Evolutionary conservation across 2,888 invertebrate genomes (phyloP).

Genomic region (Eupithecia centaureata): DNA sequence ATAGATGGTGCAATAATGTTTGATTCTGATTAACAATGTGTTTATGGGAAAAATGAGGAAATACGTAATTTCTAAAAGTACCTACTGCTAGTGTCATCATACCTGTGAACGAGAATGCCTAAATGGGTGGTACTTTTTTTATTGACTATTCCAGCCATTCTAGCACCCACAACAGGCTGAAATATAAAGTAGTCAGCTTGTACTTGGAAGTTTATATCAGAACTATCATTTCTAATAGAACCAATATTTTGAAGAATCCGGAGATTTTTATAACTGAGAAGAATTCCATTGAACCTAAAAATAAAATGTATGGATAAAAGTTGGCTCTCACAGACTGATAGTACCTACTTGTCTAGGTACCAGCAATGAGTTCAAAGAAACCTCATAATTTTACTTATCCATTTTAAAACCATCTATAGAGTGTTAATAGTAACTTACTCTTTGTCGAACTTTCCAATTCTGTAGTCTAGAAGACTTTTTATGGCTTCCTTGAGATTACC

Average conservation of each 20-base stretch:
- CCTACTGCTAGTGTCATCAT: slow-evolving; percentile 30
- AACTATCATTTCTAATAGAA: slow-evolving; percentile 85
- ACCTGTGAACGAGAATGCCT: slow-evolving; percentile 87
- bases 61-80: neutral
- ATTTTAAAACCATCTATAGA: neutral
- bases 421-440: slow-evolving; percentile 72
- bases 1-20: neutral
- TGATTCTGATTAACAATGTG: neutral
- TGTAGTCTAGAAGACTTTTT: slow-evolving; percentile 83
- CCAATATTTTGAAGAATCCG: slow-evolving; percentile 84
- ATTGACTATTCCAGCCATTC: slow-evolving; percentile 86
- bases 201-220: slow-evolving; percentile 86
- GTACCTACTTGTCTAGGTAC: neutral
- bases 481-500: slow-evolving; percentile 84
- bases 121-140: slow-evolving; percentile 87
- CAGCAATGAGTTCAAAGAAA: neutral
- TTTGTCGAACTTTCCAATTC: slow-evolving; percentile 85
- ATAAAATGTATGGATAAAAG: neutral
- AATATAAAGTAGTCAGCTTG: slow-evolving; percentile 87
- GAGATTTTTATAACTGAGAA: slow-evolving; percentile 87
- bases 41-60: neutral
- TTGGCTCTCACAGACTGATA: neutral
- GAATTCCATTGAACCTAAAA: slow-evolving; percentile 86
- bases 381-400: neutral
- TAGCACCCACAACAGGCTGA: slow-evolving; percentile 85